These are phyloP conservation scores for Mixornis gularis DNA, from an alignment of 2,113 vertebrate genomes.

Conservation along the genomic window DNA sequence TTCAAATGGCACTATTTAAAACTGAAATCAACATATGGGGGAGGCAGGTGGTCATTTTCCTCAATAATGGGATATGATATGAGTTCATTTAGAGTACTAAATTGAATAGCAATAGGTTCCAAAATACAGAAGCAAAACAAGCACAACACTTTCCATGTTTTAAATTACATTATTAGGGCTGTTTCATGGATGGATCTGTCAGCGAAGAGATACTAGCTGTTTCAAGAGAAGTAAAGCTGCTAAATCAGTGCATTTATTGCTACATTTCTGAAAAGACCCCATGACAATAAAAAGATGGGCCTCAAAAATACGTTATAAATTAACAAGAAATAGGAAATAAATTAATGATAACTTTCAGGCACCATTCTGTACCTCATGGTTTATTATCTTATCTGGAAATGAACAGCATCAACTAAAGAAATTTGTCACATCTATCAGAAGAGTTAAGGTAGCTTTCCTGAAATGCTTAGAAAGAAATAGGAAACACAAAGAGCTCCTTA, in stretches of 20 bases:
- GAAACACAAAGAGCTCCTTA: neutral
- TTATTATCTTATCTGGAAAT: neutral
- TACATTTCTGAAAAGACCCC: neutral
- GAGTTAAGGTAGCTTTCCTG: slow-evolving; percentile 12
- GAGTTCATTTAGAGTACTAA: slow-evolving; percentile 65
- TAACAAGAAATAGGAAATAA: neutral
- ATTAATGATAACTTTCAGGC: neutral
- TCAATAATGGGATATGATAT: slow-evolving; percentile 59
- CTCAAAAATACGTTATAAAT: neutral
- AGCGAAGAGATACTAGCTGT: neutral
- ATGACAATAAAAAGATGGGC: neutral
- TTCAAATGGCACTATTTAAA: slow-evolving; percentile 63
- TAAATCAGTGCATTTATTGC: neutral
- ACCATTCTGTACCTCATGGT: neutral
- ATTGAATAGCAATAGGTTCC: slow-evolving; percentile 59
- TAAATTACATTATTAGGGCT: slow-evolving; percentile 28
- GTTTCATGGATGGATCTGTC: neutral
- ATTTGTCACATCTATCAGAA: slow-evolving; percentile 7
- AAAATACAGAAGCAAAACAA: slow-evolving; percentile 51
- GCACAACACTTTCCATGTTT: neutral
- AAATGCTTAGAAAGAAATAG: neutral
- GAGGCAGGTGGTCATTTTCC: slow-evolving; percentile 70
- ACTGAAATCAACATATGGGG: slow-evolving; percentile 66
- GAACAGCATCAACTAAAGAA: neutral
- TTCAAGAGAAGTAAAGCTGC: neutral